These are phyloP conservation scores for Caenorhabditis inopinata DNA, from an alignment of 1,140 invertebrate species.

Conservation along the genomic window DNA sequence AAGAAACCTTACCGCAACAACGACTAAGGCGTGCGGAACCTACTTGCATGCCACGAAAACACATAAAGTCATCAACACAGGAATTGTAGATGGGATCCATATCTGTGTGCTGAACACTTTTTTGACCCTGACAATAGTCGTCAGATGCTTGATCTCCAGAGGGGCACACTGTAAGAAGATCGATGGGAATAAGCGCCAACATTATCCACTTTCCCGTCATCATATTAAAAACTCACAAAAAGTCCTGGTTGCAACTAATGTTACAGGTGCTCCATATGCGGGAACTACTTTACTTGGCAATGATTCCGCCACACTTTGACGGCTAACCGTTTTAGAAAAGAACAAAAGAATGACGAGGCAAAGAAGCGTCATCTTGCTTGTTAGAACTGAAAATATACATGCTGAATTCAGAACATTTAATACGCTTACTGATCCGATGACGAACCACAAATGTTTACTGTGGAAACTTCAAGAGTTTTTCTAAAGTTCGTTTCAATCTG, in stretches of 20 bases:
- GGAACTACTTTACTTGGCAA: too few relatives aligned
- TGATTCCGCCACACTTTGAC: background rate
- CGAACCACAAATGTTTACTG: conserved; percentile 22
- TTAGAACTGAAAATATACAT: conserved; percentile 4
- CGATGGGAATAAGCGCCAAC: too few relatives aligned
- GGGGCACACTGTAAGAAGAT: background rate
- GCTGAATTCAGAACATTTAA: too few relatives aligned
- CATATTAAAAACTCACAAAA: too few relatives aligned
- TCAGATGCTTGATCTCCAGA: too few relatives aligned
- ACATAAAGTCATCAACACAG: background rate
- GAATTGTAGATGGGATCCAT: too few relatives aligned
- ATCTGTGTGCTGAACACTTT: too few relatives aligned
- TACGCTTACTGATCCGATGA: conserved; percentile 12
- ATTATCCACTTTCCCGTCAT: too few relatives aligned
- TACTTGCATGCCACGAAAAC: background rate
- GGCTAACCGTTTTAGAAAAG: background rate
- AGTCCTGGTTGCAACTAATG: too few relatives aligned
- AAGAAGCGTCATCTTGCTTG: conserved; percentile 3
- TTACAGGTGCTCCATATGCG: too few relatives aligned
- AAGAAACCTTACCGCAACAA: background rate
- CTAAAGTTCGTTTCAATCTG: background rate
- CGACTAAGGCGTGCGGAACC: background rate
- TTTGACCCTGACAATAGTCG: too few relatives aligned
- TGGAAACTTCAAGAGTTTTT: conserved; percentile 14
- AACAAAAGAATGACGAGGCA: background rate